These are phyloP conservation scores for Neodon shergylaensis DNA, from an alignment of 2,113 vertebrate genomes.

Conservation along the genomic window DNA sequence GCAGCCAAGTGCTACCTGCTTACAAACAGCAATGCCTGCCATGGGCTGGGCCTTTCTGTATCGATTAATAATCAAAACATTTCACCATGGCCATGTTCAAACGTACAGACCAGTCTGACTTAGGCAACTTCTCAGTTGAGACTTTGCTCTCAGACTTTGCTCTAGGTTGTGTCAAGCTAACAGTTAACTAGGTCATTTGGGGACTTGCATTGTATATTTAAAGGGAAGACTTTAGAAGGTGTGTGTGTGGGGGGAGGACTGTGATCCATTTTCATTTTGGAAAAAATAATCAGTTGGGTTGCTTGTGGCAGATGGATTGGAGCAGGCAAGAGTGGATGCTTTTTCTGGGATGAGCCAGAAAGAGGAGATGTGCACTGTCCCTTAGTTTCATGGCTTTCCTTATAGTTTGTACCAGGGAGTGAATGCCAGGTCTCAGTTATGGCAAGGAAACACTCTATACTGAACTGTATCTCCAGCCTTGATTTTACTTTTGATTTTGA, in stretches of 20 bases:
- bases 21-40: background rate
- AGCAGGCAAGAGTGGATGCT: background rate
- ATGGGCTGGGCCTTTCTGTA: background rate
- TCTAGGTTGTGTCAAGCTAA: background rate
- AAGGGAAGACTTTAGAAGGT: background rate
- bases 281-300: background rate
- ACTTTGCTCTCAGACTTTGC: background rate
- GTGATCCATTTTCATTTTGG: conserved; percentile 28
- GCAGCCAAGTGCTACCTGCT: background rate
- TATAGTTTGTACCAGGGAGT: background rate
- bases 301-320: background rate
- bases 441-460: background rate
- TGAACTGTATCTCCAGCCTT: background rate
- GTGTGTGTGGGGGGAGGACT: too few species aligned
- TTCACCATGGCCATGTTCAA: background rate
- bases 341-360: background rate
- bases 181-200: background rate
- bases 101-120: too few species aligned
- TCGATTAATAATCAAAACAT: background rate
- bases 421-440: background rate
- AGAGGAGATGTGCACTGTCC: background rate
- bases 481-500: background rate
- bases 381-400: background rate
- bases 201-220: background rate
- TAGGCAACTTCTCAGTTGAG: background rate